These are phyloP conservation scores for Scaptomyza graminum DNA, from an alignment of 1,140 invertebrate species.

Conservation along the genomic window DNA sequence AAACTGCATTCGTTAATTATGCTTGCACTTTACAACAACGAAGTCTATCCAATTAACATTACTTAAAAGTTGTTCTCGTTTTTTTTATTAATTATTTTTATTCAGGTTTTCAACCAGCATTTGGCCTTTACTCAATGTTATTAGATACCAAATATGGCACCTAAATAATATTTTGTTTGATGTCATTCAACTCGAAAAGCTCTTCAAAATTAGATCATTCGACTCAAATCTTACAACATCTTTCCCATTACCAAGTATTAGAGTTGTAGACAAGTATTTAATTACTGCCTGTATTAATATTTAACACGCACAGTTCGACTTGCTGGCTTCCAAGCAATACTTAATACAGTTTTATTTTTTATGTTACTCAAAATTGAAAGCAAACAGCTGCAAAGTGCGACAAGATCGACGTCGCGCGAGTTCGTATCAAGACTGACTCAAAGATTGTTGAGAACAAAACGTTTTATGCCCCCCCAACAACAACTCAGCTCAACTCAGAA, in stretches of 20 bases:
- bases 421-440: constrained; percentile 58
- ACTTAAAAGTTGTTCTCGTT: not conserved
- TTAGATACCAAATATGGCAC: not conserved
- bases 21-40: constrained; percentile 10
- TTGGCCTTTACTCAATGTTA: constrained; percentile 3
- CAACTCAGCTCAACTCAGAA: constrained; percentile 24
- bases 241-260: not conserved
- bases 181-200: not conserved
- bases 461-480: constrained; percentile 54
- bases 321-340: not conserved
- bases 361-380: constrained; percentile 1
- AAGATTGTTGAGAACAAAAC: constrained; percentile 68
- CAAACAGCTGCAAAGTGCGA: constrained; percentile 37
- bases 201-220: not conserved
- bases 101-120: not conserved
- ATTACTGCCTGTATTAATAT: not conserved
- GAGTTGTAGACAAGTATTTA: not conserved
- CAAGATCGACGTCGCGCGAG: constrained; percentile 43
- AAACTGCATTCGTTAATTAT: constrained; percentile 25
- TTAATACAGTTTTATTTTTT: not conserved
- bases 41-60: not conserved
- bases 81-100: not conserved
- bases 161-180: not conserved
- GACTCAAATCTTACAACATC: not conserved
- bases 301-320: constrained; percentile 7